Evolutionary conservation across 2,888 invertebrate species (phyloP), one percentile per base, ranked within the genome.

Genomic region (Dryocosmus kuriphilus): DNA sequence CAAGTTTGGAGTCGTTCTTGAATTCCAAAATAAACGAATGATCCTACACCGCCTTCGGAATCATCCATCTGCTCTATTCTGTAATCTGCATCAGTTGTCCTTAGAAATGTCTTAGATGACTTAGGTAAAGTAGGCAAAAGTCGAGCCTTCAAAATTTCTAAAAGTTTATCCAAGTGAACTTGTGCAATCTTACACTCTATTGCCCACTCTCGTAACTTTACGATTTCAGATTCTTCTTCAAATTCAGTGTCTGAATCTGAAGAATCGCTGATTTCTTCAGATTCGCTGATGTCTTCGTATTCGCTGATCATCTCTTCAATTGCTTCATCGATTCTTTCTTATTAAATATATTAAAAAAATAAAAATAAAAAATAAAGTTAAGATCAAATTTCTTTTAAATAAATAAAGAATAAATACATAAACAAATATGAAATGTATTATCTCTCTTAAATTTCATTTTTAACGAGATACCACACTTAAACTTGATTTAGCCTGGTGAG

Each of bases 21-120:
- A 46, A 84, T 79, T 24, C 80, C 78, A 51, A 80, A 79, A 75
- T 82, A 84, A n/a, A 77, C 74, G 27, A 74, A 81, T 75, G 80
- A 71, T 46, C 79, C 73, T 61, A 9, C 46, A n/a, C 32, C 32
- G 61, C 65, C 77, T 65, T 71, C n/a, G 35, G 77, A 19, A 76
- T 75, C 71, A 30, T 27, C 57, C 35, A 73, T 62, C 7, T 67
- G 38, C 38, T 63, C 30, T 61, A n/a, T n/a, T n/a, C n/a, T n/a
- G n/a, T n/a, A n/a, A n/a, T n/a, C n/a, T n/a, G n/a, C n/a, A n/a
- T n/a, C 30, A 27, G 61, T 35, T 41, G 77, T 77, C 46, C 35
- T n/a, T 11, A 82, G 57, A 62, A 82, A 82, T 8, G 80, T 78
- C 80, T 71, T 79, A 14, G 79, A 71, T 11, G 73, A 79, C 65